phyloP scores from a whole-genome alignment of 1,140 invertebrate species.

The Ruditapes philippinarum region DNA sequence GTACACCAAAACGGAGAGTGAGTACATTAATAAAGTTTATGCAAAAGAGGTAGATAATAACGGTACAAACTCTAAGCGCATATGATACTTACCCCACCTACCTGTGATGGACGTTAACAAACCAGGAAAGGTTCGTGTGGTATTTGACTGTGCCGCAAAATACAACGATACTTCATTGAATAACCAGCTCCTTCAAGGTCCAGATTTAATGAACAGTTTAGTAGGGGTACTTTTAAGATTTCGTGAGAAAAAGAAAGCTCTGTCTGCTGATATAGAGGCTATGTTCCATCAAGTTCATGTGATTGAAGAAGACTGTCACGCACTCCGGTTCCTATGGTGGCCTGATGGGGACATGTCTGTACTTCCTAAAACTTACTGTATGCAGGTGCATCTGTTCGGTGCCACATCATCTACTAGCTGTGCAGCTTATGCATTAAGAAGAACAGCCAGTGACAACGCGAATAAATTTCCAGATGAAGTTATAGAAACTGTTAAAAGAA shows the following conservation, averaged over 20 bases:
- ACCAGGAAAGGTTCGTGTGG: slow-evolving; percentile 67
- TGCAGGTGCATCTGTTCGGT: no score
- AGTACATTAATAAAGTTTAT: slow-evolving; percentile 8
- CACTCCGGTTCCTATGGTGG: slow-evolving; percentile 51
- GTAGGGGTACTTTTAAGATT: slow-evolving; percentile 70
- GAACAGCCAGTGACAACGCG: slow-evolving; percentile 19
- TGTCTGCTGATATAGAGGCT: not conserved
- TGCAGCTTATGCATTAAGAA: no score
- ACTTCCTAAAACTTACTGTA: not conserved
- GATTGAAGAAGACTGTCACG: slow-evolving; percentile 25
- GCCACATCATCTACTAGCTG: not conserved
- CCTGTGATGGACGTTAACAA: slow-evolving; percentile 61
- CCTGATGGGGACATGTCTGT: not conserved
- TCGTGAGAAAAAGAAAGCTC: not conserved
- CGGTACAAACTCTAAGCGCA: not conserved
- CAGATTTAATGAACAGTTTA: slow-evolving; percentile 69
- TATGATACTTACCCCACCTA: slow-evolving; percentile 73
- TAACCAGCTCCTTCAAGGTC: slow-evolving; percentile 65
- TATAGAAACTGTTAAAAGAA: not conserved
- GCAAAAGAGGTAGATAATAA: not conserved
- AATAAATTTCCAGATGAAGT: not conserved
- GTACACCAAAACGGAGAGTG: slow-evolving; percentile 2
- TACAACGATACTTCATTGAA: slow-evolving; percentile 67
- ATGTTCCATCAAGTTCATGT: not conserved
- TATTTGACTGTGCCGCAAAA: slow-evolving; percentile 70